These are phyloP conservation scores for Vultur gryphus DNA, from an alignment of 2,797 vertebrate species.

Conservation along the genomic window DNA sequence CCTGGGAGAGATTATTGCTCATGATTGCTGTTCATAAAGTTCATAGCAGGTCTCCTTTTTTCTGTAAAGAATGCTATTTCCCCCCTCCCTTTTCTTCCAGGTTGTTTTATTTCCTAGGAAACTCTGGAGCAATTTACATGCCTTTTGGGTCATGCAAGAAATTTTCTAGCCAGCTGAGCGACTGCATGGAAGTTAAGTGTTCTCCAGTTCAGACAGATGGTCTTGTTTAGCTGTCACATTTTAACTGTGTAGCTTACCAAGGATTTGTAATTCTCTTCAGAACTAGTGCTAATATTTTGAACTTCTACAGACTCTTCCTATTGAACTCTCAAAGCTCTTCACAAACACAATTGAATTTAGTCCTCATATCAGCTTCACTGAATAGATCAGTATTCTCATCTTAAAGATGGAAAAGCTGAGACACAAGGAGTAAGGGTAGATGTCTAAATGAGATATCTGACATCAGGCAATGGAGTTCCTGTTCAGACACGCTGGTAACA, in stretches of 20 bases:
- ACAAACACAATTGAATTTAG: background rate
- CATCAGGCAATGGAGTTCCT: background rate
- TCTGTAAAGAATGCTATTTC: background rate
- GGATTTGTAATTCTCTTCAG: background rate
- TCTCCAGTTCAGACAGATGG: background rate
- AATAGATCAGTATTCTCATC: background rate
- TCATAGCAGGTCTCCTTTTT: constrained; percentile 9
- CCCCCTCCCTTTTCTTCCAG: background rate
- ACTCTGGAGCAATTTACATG: constrained; percentile 17
- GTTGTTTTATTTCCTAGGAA: constrained; percentile 2
- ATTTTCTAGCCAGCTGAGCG: background rate
- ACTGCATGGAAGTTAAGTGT: background rate
- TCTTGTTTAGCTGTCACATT: background rate
- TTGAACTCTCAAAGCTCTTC: background rate
- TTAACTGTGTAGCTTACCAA: background rate
- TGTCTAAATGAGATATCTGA: background rate
- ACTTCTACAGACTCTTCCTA: background rate
- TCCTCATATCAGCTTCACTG: background rate
- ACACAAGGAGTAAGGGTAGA: background rate
- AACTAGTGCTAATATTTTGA: background rate
- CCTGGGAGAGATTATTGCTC: constrained; percentile 15
- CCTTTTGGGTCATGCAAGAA: background rate
- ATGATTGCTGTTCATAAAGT: background rate
- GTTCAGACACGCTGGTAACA: background rate
- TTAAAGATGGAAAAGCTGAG: background rate